Evolutionary conservation across 2,797 vertebrate species (phyloP), one percentile per base, ranked within the genome.

Genomic region (Steatocranus sp.): DNA sequence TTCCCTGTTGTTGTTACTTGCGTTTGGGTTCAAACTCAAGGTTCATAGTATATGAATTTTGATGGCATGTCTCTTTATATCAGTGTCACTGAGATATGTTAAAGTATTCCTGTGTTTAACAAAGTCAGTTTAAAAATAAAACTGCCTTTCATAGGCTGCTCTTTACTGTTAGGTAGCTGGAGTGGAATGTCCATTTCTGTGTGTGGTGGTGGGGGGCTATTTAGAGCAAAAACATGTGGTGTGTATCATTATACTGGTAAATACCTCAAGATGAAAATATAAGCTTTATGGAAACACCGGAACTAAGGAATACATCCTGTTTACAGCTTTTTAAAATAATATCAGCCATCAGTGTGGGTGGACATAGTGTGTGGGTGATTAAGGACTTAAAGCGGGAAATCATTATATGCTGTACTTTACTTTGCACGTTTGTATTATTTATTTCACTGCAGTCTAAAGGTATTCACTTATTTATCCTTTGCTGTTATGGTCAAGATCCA

Each of bases 281-380:
- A 83, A 79, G 43, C 75, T 82, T 86, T 78, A 90, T 78, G 77
- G 82, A 83, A 86, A 86, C 25, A 30, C 20, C 3, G 3, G 84
- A 82, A 77, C 86, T 88, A 87, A 88, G 86, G 80, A 92, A 79
- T 73, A 54, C 85, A 84, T 93, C 94, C 92, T 94, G 93, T 95
- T 95, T 94, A 93, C 41, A 43, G 75, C 38, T 49, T 34, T 4
- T 51, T 81, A 49, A 78, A 79, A 82, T 83, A 84, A 90, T 88
- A 93, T 89, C 89, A 90, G 53, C 75, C 56, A 20, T 79, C 15
- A 8, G 70, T 48, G 25, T 12, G 25, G 41, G 66, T 53, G 74
- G 83, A 81, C 41, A 54, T 34, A 20, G 23, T 66, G 61, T 87
- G 89, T 91, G 86, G 89, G 90, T 81, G 81, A 81, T 73, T 83